Evolutionary conservation across 2,888 invertebrate genomes (phyloP).

Genomic region (Lasioglossum villosulum): DNA sequence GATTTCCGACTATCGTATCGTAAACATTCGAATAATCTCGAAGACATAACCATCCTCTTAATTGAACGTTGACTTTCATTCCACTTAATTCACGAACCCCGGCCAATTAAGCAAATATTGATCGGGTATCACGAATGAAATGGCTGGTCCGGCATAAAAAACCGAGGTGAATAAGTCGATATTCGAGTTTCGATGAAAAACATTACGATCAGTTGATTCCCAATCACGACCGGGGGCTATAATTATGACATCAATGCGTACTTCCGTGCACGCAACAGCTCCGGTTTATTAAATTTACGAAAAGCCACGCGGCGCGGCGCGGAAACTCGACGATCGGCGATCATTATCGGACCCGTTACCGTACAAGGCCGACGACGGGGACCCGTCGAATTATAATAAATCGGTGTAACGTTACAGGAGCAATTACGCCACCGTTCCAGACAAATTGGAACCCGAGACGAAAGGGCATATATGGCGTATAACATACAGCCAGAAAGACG

Average conservation of each 20-base stretch:
- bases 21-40: background rate
- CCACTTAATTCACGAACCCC: background rate
- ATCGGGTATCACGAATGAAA: background rate
- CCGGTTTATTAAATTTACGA: conserved; percentile 34
- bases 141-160: background rate
- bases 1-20: background rate
- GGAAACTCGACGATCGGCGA: conserved; percentile 14
- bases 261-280: background rate
- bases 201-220: background rate
- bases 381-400: conserved; percentile 35
- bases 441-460: conserved; percentile 43
- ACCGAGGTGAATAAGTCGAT: background rate
- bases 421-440: conserved; percentile 26
- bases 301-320: background rate
- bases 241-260: conserved; percentile 25
- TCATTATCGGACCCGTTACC: conserved; percentile 23
- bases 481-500: conserved; percentile 4
- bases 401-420: conserved; percentile 33
- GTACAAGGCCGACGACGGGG: background rate
- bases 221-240: background rate
- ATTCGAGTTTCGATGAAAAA: background rate
- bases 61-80: background rate
- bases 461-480: conserved; percentile 34
- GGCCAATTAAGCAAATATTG: background rate
- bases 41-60: background rate